Conservation (phyloP, 2,888 invertebrate species). For the Sphaerophoria taeniata region DNA sequence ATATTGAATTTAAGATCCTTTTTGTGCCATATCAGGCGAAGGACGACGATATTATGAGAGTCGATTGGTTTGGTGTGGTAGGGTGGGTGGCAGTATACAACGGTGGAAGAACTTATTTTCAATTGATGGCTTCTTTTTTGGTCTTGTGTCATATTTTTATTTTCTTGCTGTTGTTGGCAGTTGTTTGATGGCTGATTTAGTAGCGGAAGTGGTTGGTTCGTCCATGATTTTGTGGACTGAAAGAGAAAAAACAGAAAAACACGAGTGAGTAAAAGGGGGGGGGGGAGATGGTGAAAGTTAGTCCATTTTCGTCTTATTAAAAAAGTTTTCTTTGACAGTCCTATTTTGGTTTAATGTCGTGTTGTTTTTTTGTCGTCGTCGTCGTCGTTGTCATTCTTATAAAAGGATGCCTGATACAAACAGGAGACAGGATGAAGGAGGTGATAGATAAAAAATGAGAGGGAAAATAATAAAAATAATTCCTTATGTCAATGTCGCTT, state of each 20-base stretch:
- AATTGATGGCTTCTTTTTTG: slow-evolving; percentile 48
- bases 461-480: not conserved
- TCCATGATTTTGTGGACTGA: slow-evolving; percentile 1
- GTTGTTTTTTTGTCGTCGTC: slow-evolving; percentile 15
- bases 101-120: slow-evolving; percentile 56
- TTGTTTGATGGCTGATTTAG: slow-evolving; percentile 73
- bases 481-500: slow-evolving; percentile 59
- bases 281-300: slow-evolving; percentile 53
- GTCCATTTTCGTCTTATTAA: slow-evolving; percentile 71
- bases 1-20: slow-evolving; percentile 62
- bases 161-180: slow-evolving; percentile 67
- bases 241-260: not conserved
- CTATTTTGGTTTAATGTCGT: slow-evolving; percentile 14
- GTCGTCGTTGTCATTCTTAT: not conserved
- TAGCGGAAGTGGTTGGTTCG: slow-evolving; percentile 63
- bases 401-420: too few species aligned
- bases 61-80: slow-evolving; percentile 14
- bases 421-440: not conserved
- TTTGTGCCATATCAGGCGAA: slow-evolving; percentile 4
- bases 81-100: not conserved
- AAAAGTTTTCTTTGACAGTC: slow-evolving; percentile 73
- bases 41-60: not conserved
- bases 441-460: not conserved
- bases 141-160: slow-evolving; percentile 45
- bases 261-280: not conserved